Conservation (phyloP, 2,797 vertebrate genomes). For the Micromesistius poutassou region DNA sequence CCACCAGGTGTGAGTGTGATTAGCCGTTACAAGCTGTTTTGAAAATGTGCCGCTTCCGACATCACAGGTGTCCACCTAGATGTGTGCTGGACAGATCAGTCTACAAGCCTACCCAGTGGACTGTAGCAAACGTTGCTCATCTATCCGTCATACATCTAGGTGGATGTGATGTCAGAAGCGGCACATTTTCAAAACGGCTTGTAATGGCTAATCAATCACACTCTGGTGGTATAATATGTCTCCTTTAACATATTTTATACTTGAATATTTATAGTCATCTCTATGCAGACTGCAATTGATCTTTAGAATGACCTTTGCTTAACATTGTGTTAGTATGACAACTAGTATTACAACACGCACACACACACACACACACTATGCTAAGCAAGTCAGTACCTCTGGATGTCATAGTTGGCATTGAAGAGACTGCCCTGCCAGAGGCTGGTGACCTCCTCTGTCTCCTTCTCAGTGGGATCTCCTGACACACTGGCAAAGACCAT, state of each 20-base stretch:
- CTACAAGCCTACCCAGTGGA: too few species aligned
- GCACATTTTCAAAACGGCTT: too few species aligned
- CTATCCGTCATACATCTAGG: too few species aligned
- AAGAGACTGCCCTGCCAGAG: conserved; percentile 95
- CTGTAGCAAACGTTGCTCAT: too few species aligned
- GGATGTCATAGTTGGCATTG: conserved; percentile 95
- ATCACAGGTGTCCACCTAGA: too few species aligned
- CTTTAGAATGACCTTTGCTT: not conserved
- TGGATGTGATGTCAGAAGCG: too few species aligned
- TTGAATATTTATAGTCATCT: not conserved
- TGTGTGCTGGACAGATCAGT: too few species aligned
- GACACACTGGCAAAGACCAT: conserved; percentile 96
- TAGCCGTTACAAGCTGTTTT: too few species aligned
- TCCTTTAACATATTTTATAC: not conserved
- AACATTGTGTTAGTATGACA: not conserved
- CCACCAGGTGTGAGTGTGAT: too few species aligned
- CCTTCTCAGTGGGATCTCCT: conserved; percentile 88
- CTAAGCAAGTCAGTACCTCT: conserved; percentile 73
- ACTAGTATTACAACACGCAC: not conserved
- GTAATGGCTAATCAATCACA: too few species aligned
- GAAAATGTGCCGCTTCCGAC: too few species aligned
- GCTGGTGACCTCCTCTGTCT: conserved; percentile 90
- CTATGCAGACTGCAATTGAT: conserved; percentile 1
- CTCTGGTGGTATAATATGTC: too few species aligned
- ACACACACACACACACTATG: not conserved